These are phyloP conservation scores for Beris chalybata DNA, from an alignment of 2,888 invertebrate species.

Conservation along the genomic window DNA sequence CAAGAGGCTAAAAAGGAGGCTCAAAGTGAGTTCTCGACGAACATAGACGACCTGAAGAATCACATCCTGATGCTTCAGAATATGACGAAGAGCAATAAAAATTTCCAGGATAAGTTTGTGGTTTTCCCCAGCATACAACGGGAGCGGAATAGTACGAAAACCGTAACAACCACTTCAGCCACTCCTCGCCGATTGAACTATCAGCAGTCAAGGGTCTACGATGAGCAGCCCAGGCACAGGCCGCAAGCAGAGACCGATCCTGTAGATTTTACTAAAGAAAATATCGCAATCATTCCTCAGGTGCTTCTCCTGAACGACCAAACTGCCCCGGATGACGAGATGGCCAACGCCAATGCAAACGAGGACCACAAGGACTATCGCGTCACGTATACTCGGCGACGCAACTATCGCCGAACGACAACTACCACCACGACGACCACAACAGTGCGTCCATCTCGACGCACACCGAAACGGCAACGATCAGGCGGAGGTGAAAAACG, in stretches of 20 bases:
- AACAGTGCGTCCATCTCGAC: slow-evolving; percentile 34
- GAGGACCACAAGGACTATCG: slow-evolving; percentile 38
- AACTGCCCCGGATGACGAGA: slow-evolving; percentile 43
- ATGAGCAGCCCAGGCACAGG: background rate
- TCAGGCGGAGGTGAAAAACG: slow-evolving; percentile 37
- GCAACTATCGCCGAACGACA: slow-evolving; percentile 39
- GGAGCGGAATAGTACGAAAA: slow-evolving; percentile 43
- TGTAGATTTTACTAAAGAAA: slow-evolving; percentile 38
- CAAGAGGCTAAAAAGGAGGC: slow-evolving; percentile 48
- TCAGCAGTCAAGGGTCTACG: background rate
- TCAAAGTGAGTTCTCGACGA: slow-evolving; percentile 47
- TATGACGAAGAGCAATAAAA: slow-evolving; percentile 54
- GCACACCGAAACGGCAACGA: slow-evolving; percentile 43
- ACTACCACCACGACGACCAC: slow-evolving; percentile 40
- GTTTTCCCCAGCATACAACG: slow-evolving; percentile 55
- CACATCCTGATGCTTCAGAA: slow-evolving; percentile 55
- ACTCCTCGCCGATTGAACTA: slow-evolving; percentile 45
- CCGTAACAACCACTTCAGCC: slow-evolving; percentile 36
- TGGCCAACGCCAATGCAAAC: slow-evolving; percentile 6
- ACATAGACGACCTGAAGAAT: slow-evolving; percentile 55
- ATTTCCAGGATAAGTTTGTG: slow-evolving; percentile 56
- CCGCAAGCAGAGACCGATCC: background rate
- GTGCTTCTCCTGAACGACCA: slow-evolving; percentile 53
- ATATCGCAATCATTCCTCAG: slow-evolving; percentile 52
- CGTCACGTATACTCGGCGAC: slow-evolving; percentile 34